Base-by-base conservation (phyloP, 2,888 invertebrate species). In the Ferdinandea cuprea region DNA sequence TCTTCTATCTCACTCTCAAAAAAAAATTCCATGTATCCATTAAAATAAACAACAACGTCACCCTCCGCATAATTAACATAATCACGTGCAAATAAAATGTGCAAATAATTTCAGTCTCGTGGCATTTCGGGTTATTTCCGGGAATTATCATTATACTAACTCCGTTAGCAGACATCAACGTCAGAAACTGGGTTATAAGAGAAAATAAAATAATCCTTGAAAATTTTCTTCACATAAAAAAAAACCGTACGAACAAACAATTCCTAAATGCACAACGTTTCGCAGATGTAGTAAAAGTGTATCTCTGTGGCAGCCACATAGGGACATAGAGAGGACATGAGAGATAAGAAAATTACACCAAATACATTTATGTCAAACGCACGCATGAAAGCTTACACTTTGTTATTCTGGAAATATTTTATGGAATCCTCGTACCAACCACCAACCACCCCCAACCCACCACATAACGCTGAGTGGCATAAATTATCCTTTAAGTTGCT, bases 141-240 rank as follows among this genome's bases (percentile, higher is more conserved):
- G 17, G 11, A 42, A 44, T 44, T 30, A 59, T 30, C 19, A 44
- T 32, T n/a, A n/a, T 30, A 42, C 11, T 30, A 3, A 8, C 13
- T 21, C n/a, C 21, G 15, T 19, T 19, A n/a, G n/a, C n/a, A n/a
- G n/a, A n/a, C n/a, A n/a, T n/a, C n/a, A n/a, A n/a, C n/a, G n/a
- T 54, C 25, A n/a, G 32, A n/a, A 44, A 68, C 32, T 56, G 15
- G 17, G 42, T n/a, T 40, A 32, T 54, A 54, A 66, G 54, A 54
- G n/a, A 19, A 54, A 54, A 32, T 44, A 44, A 52, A 65, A 30
- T 32, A 54, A 15, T 54, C 11, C n/a, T n/a, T n/a, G n/a, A 44
- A 46, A 37, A 17, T 9, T 9, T 58, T 13, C 13, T 56, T 32
- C 8, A 28, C 46, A 46, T 46, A 44, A 25, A 25, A 30, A 52